Base-by-base conservation (phyloP, 2,797 vertebrate genomes). In the Tadarida brasiliensis region DNA sequence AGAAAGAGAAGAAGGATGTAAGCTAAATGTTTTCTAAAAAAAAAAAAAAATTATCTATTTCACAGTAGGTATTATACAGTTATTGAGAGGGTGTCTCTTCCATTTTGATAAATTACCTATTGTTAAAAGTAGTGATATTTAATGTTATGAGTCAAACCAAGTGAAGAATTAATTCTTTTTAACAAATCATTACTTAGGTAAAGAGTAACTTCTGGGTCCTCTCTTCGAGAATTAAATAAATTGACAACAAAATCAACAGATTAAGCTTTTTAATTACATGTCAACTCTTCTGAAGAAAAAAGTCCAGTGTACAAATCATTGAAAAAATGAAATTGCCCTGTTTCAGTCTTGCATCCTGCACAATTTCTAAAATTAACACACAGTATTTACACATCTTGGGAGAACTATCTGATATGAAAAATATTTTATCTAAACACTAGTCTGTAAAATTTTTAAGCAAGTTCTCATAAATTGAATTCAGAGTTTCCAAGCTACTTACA, bases 401-500 rank as follows among this genome's bases (percentile, higher is more conserved):
- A 89, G 19, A 84, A 47, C 20, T 74, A 63, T 39, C 15, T 77
- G 73, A 30, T 20, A 78, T 19, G 5, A 47, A 91, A 90, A 86
- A 80, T 22, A 57, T 51, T 91, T 89, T 67, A 19, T 61, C 5
- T 73, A 9, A 57, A 73, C 7, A 39, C 30, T 28, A 33, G 20
- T 76, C 44, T 39, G 19, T 30, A 28, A 80, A 85, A 63, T 90
- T 78, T 71, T 71, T 71, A 87, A 91, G 61, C 1, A 61, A 44
- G 28, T 33, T 65, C 2, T 47, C 49, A 44, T 19, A 44, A 78
- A 73, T 11, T 17, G 14, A 71, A 68, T 70, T 51, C 70, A 63
- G 12, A 0, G 1, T 91, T 91, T 92, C 22, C 35, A 68, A 77
- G 84, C 51, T 87, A 97, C 95, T 97, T 96, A 98, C 97, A 54